A percentile compares a stretch with the other conserved stretches of the same genome.
These are phyloP conservation scores for Apostichopus leukothele DNA, from an alignment of 53 echinoderm and acorn worm genomes.

Conservation along the genomic window DNA sequence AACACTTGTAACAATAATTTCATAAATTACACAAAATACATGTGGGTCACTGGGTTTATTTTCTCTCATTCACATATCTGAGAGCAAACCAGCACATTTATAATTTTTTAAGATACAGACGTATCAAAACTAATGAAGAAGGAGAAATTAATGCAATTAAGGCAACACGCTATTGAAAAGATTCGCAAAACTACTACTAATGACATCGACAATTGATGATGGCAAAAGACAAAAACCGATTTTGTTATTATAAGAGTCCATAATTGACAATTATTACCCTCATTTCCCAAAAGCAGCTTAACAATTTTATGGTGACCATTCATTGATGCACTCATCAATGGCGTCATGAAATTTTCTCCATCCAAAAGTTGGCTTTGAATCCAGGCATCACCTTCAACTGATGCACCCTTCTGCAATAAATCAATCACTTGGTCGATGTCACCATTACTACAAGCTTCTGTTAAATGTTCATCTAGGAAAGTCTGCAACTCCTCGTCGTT, in stretches of 20 bases:
- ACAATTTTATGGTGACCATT: slow-evolving; percentile 71
- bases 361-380: slow-evolving; percentile 47
- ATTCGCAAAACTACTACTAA: slow-evolving; percentile 20
- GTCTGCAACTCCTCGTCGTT: slow-evolving; percentile 55
- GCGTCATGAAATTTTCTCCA: slow-evolving; percentile 81
- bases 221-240: background rate
- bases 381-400: slow-evolving; percentile 68
- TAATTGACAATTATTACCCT: slow-evolving; percentile 51
- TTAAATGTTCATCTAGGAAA: slow-evolving; percentile 65
- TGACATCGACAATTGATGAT: background rate
- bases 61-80: too few relatives aligned
- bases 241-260: too few relatives aligned
- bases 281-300: slow-evolving; percentile 77
- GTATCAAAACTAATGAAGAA: too few relatives aligned
- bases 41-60: too few relatives aligned
- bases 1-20: too few relatives aligned
- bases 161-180: too few relatives aligned
- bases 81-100: too few relatives aligned
- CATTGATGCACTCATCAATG: slow-evolving; percentile 74
- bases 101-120: too few relatives aligned
- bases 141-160: too few relatives aligned
- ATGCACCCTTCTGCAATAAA: slow-evolving; percentile 85
- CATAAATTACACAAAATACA: too few relatives aligned
- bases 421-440: slow-evolving; percentile 83
- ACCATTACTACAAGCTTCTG: slow-evolving; percentile 57